A percentile compares a stretch with the other conserved stretches of the same genome.
These are phyloP conservation scores for Novumbra hubbsi DNA, from an alignment of 2,797 vertebrate species.

Conservation along the genomic window DNA sequence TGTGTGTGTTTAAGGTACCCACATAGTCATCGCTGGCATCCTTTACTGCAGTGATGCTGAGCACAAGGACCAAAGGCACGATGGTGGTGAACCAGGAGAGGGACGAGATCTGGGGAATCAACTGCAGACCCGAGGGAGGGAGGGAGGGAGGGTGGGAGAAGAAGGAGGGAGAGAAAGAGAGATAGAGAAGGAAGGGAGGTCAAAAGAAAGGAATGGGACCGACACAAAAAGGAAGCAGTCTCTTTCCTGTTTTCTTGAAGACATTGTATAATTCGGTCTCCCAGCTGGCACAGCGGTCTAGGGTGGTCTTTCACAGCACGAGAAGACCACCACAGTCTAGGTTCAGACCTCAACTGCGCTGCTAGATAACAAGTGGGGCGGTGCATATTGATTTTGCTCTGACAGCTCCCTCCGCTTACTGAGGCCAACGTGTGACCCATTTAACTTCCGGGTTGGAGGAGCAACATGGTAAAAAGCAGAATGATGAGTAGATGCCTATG, in stretches of 20 bases:
- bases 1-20: slow-evolving; percentile 58
- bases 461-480: too few species aligned
- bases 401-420: too few species aligned
- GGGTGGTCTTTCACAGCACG: too few species aligned
- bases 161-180: background rate
- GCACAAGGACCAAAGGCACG: slow-evolving; percentile 96
- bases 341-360: too few species aligned
- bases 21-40: slow-evolving; percentile 95
- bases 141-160: background rate
- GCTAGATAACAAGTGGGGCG: too few species aligned
- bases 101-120: slow-evolving; percentile 65
- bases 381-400: too few species aligned
- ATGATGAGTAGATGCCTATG: too few species aligned
- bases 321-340: too few species aligned
- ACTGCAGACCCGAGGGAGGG: background rate
- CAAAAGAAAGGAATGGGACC: background rate
- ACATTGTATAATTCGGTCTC: too few species aligned
- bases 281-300: too few species aligned
- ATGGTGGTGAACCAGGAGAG: slow-evolving; percentile 88
- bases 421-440: too few species aligned
- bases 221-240: background rate
- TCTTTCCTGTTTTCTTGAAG: background rate
- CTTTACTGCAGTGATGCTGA: slow-evolving; percentile 95
- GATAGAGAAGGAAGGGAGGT: background rate
- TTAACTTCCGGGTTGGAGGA: too few species aligned